phyloP scores from a whole-genome alignment of 2,797 vertebrate species.

The Poecile montanus region DNA sequence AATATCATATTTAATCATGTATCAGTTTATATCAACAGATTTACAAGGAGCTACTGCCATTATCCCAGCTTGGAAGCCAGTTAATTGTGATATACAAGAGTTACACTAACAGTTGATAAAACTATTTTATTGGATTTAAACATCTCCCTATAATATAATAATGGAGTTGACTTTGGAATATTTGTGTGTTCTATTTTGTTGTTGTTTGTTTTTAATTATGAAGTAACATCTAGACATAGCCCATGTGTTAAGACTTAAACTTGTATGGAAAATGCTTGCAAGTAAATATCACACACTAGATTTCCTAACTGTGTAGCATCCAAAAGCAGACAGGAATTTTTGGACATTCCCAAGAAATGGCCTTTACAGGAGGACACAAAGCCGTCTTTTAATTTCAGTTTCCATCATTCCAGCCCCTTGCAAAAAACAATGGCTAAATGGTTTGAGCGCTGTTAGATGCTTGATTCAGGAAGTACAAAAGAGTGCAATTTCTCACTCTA shows the following conservation, averaged over 20 bases:
- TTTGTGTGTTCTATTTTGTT: background rate
- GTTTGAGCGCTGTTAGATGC: background rate
- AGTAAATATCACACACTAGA: background rate
- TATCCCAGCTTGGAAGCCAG: background rate
- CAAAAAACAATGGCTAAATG: slow-evolving; percentile 17
- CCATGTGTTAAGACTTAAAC: background rate
- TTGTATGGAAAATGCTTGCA: background rate
- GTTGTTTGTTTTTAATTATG: background rate
- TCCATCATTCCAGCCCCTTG: background rate
- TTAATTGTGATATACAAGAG: background rate
- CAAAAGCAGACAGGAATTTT: background rate
- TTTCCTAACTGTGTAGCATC: background rate
- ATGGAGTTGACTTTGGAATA: background rate
- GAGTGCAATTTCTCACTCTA: slow-evolving; percentile 26
- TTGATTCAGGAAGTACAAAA: slow-evolving; percentile 30
- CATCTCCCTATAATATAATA: background rate
- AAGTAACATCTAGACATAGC: background rate
- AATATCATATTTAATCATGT: background rate
- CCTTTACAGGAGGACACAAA: background rate
- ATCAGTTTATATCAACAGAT: background rate
- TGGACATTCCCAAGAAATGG: background rate
- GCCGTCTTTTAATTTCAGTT: background rate
- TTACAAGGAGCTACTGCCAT: background rate
- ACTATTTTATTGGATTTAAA: background rate
- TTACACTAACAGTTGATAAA: background rate